These are phyloP conservation scores for Henicopernis longicauda DNA, from an alignment of 2,113 vertebrate genomes.

Conservation along the genomic window DNA sequence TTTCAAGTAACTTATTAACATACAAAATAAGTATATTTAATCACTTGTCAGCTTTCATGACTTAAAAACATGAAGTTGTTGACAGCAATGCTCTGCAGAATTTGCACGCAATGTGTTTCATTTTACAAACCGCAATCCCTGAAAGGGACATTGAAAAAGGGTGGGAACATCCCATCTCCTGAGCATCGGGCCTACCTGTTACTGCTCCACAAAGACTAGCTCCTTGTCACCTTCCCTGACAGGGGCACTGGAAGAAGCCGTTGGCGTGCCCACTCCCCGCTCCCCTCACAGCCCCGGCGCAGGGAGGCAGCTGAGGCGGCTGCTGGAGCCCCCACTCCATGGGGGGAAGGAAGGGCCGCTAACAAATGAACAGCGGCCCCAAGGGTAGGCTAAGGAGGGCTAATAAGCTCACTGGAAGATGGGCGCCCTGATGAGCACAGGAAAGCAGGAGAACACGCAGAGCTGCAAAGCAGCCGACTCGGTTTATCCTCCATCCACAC, in stretches of 20 bases:
- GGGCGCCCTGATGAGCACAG: neutral
- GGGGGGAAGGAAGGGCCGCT: fast-evolving
- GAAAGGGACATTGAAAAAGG: neutral
- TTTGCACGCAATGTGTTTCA: fast-evolving
- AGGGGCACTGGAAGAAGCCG: fast-evolving
- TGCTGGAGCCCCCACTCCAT: neutral
- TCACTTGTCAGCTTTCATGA: neutral
- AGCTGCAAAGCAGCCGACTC: neutral
- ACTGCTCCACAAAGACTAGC: fast-evolving
- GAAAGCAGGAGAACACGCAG: neutral
- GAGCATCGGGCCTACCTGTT: fast-evolving
- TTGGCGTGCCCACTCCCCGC: fast-evolving
- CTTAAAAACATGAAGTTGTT: neutral
- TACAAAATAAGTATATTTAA: neutral
- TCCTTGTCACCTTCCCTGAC: neutral
- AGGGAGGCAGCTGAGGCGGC: neutral
- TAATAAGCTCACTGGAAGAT: neutral
- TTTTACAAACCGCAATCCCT: neutral
- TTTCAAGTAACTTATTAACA: neutral
- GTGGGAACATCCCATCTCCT: fast-evolving
- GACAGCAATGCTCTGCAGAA: neutral
- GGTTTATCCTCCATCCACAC: neutral
- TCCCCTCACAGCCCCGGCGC: fast-evolving
- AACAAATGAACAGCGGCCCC: fast-evolving
- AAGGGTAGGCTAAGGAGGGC: fast-evolving